These are phyloP conservation scores for Sebastes umbrosus DNA, from an alignment of 2,797 vertebrate species.

Conservation along the genomic window DNA sequence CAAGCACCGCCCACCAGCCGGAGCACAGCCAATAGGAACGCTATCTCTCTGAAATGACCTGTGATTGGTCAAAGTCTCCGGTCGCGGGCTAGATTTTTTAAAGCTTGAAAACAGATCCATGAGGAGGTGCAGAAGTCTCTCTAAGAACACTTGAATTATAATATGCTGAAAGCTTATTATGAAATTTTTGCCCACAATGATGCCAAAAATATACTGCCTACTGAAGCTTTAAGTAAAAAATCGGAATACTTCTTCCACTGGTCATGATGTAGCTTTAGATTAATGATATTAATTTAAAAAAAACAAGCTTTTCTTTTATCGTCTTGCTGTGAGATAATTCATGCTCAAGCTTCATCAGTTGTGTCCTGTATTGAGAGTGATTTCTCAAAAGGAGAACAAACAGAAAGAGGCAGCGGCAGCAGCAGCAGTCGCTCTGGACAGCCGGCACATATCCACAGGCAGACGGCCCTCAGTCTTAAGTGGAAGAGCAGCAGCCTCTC, in stretches of 20 bases:
- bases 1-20: too few relatives aligned
- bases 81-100: too few relatives aligned
- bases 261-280: not conserved
- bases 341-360: not conserved
- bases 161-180: too few relatives aligned
- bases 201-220: too few relatives aligned
- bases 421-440: constrained; percentile 19
- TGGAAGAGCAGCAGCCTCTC: constrained; percentile 72
- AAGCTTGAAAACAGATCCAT: too few relatives aligned
- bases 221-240: not conserved
- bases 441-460: constrained; percentile 44
- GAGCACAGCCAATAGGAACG: too few relatives aligned
- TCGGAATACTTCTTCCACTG: not conserved
- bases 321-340: not conserved
- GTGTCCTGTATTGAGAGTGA: not conserved
- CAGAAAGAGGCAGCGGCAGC: too few relatives aligned
- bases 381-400: constrained; percentile 13
- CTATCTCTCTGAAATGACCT: too few relatives aligned
- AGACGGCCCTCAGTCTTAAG: constrained; percentile 77
- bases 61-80: too few relatives aligned
- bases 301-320: not conserved
- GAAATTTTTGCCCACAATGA: too few relatives aligned
- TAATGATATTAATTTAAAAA: not conserved
- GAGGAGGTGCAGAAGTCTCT: too few relatives aligned
- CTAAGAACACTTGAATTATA: too few relatives aligned